Evolutionary conservation across 2,888 invertebrate species (phyloP), one percentile per base, ranked within the genome.

Genomic region (Melipona bicolor): DNA sequence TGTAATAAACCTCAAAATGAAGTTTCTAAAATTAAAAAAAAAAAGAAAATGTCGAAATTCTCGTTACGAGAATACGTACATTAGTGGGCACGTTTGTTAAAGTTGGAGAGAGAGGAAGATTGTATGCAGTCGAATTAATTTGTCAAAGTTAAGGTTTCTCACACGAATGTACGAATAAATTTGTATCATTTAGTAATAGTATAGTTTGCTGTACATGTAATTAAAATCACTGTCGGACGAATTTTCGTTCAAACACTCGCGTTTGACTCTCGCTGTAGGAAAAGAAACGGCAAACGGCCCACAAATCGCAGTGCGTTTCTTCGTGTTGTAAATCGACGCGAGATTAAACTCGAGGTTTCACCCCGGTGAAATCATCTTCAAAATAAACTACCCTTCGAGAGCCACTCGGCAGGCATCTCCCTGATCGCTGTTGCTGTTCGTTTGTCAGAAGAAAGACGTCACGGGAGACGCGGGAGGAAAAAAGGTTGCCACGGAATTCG

Each of bases 321-420:
- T 11, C 27, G 19, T 11, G 68, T 54, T 50, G 56, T 86, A 85
- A 85, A 85, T 86, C 86, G 79, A 74, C 52, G 72, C 65, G 72
- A 15, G 59, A 75, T 79, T 77, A 61, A 80, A 86, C 69, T 72
- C 65, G 36, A 36, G 9, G 36, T 36, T 36, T 36, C 36, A 36
- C 9, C 68, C 56, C 70, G 78, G 65, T 81, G 83, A 83, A 83
- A 87, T 83, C 83, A 81, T 83, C 81, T 83, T 36, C 59, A 81
- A 87, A 87, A 86, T 79, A 86, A 87, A 87, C 87, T 71, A 52
- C 50, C 81, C 67, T 77, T 67, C 76, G 77, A 59, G 71, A 77
- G 68, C 52, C 86, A 52, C 69, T 79, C 74, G 69, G 15, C 24
- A 9, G 70, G 43, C 64, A 62, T 81, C 76, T 79, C 21, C 74